A percentile compares a stretch with the other conserved stretches of the same genome.
Evolutionary conservation across 2,113 vertebrate genomes (phyloP).

Genomic region (Rissa tridactyla): DNA sequence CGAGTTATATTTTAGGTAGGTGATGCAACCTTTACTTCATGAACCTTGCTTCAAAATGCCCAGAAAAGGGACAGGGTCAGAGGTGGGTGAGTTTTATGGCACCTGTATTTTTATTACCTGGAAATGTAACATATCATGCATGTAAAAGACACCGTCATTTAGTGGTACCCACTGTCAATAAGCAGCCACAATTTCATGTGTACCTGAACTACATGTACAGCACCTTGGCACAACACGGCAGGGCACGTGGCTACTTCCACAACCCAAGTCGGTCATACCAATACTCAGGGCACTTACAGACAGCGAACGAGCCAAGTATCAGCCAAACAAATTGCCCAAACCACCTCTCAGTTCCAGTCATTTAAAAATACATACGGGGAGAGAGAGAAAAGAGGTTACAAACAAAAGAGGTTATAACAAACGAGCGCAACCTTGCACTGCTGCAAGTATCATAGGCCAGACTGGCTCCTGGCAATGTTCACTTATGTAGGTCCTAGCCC

Average conservation of each 20-base stretch:
- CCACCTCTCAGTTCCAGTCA: background rate
- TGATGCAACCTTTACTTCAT: background rate
- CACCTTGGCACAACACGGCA: background rate
- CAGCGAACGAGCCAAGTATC: background rate
- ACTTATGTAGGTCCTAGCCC: background rate
- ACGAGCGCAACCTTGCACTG: background rate
- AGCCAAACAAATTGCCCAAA: background rate
- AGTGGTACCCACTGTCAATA: background rate
- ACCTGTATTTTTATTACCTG: background rate
- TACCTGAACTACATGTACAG: background rate
- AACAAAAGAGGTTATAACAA: background rate
- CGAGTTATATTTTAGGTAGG: background rate
- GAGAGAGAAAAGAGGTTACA: background rate
- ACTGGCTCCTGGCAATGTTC: background rate
- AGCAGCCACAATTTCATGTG: background rate
- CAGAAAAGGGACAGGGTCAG: background rate
- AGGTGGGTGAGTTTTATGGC: background rate
- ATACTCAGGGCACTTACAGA: background rate
- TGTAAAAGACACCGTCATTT: background rate
- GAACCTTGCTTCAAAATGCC: background rate
- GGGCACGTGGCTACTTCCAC: background rate
- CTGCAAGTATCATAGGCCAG: background rate
- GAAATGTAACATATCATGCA: background rate
- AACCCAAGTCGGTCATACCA: background rate
- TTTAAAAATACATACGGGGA: background rate